Base-by-base conservation (phyloP, 2,888 invertebrate genomes). In the Diachrysia chrysitis region DNA sequence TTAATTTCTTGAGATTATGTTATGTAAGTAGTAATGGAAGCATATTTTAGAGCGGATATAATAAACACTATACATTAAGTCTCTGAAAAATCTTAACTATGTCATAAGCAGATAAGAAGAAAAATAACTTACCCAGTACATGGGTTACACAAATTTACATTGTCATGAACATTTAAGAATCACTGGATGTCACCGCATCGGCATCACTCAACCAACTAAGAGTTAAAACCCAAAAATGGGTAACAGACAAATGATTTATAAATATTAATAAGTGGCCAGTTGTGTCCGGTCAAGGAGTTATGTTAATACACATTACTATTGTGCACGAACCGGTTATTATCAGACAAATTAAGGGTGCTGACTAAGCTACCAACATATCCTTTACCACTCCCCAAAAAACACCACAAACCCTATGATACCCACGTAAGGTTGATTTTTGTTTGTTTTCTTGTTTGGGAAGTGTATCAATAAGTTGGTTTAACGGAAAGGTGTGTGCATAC, bases 401-500 rank as follows among this genome's bases (percentile, higher is more conserved):
- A 0, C 12, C 0, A 0, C 32, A 35, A 61, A 32, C 71, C 68
- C 66, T 87, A 87, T 69, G 0, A 0, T 0, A 7, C 0, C 0
- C 0, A 0, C 0, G 58, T 89, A 92, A 71, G 72, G 88, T 81
- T 81, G 58, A 76, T 59, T 62, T 71, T 90, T 0, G 69, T 61
- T 55, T 79, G 16, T 0, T 61, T 81, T 78, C 63, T 37, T 3
- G 48, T 63, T 68, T 32, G 21, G 1, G 9, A 23, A 2, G n/a
- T 55, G 66, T 56, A 65, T 19, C 19, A 16, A 42, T 76, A 83
- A 79, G 62, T 83, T 88, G 69, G 85, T 85, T 60, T 66, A 80
- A 71, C 73, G 84, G 82, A 94, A 94, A 94, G 94, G 94, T 95
- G 95, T 93, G 90, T 93, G 94, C 94, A 95, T 95, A 92, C 87